These are phyloP conservation scores for Campylomormyrus tamandua DNA, from an alignment of 2,113 vertebrate genomes.

Conservation along the genomic window DNA sequence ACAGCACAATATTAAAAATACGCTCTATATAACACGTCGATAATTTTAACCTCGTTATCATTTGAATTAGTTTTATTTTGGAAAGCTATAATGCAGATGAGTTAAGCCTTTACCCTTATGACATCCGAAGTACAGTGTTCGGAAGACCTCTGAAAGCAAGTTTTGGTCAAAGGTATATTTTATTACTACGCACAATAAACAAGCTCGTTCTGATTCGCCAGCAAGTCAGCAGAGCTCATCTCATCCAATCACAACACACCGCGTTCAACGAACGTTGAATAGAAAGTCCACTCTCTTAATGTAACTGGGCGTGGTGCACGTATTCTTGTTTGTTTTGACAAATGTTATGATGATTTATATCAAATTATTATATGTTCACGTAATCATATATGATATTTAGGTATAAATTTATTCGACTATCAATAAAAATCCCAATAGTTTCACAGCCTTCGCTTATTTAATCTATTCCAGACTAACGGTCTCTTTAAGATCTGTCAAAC, in stretches of 20 bases:
- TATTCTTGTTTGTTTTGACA: not conserved
- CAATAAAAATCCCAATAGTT: not conserved
- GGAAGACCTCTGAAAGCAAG: not conserved
- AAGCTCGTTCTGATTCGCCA: not conserved
- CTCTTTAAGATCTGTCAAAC: not conserved
- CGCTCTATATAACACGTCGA: not conserved
- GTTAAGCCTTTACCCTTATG: not conserved
- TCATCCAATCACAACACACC: conserved; percentile 5
- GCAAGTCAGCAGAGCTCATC: not conserved
- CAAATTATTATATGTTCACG: not conserved
- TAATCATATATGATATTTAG: not conserved
- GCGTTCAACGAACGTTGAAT: conserved; percentile 3
- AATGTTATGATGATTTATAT: not conserved
- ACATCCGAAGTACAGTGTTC: not conserved
- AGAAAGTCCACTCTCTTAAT: not conserved
- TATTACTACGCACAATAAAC: not conserved
- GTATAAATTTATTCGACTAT: not conserved
- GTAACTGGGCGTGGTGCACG: conserved; percentile 15
- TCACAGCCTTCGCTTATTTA: not conserved
- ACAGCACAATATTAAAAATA: not conserved
- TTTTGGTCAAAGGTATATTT: not conserved
- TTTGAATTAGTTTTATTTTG: not conserved
- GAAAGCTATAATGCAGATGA: not conserved
- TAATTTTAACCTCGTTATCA: not conserved
- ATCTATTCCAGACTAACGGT: not conserved